phyloP scores from a whole-genome alignment of 1,140 invertebrate species.

The Pseudomyrmex flavicornis region DNA sequence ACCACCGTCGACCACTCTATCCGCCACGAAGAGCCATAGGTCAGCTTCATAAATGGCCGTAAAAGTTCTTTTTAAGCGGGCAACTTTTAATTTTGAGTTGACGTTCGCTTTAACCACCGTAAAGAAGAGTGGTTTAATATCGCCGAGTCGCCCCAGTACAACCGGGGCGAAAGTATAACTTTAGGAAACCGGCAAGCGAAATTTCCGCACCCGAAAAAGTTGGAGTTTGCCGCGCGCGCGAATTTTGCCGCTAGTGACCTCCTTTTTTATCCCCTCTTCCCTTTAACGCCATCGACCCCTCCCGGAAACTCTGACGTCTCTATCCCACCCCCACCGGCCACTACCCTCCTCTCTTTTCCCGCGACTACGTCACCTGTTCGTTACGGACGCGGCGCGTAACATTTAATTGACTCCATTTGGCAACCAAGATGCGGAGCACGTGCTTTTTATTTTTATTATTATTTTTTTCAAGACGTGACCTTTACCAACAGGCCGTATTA shows the following conservation, averaged over 20 bases:
- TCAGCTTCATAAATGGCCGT: constrained; percentile 62
- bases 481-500: constrained; percentile 1
- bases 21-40: background rate
- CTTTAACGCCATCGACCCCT: constrained; percentile 18
- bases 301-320: constrained; percentile 44
- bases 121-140: constrained; percentile 67
- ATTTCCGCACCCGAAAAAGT: constrained; percentile 62
- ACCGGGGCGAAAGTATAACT: constrained; percentile 42
- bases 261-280: background rate
- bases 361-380: constrained; percentile 45
- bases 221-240: constrained; percentile 30
- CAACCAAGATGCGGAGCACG: background rate
- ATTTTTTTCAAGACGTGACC: constrained; percentile 35
- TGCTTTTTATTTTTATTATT: constrained; percentile 19
- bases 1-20: background rate
- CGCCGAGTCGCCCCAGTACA: constrained; percentile 24
- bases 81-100: constrained; percentile 73
- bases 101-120: constrained; percentile 56
- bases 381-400: constrained; percentile 24
- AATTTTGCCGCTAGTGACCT: constrained; percentile 33
- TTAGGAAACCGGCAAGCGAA: constrained; percentile 59
- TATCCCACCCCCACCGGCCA: background rate
- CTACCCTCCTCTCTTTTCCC: background rate
- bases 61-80: constrained; percentile 59
- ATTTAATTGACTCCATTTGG: constrained; percentile 55